phyloP scores from a whole-genome alignment of 2,888 invertebrate genomes.

The Hirtodrosophila alboralis region DNA sequence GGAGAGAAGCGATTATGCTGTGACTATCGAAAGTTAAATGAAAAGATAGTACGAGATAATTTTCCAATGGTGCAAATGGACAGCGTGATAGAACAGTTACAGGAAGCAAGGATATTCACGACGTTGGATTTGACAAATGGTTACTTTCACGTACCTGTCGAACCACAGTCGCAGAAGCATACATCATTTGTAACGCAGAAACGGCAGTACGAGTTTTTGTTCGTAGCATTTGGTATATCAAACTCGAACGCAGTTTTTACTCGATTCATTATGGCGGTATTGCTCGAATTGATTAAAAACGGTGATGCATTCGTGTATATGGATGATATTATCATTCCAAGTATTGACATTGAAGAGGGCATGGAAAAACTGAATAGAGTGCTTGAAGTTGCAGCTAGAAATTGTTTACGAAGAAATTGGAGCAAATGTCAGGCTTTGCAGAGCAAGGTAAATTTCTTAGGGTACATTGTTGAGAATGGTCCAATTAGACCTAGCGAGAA shows the following conservation, averaged over 20 bases:
- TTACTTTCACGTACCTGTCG: not conserved
- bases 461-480: too few relatives aligned
- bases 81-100: too few relatives aligned
- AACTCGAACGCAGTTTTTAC: slow-evolving; percentile 14
- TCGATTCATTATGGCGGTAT: slow-evolving; percentile 6
- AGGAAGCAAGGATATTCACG: too few relatives aligned
- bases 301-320: too few relatives aligned
- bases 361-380: not conserved
- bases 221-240: slow-evolving; percentile 7
- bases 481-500: too few relatives aligned
- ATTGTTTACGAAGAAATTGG: too few relatives aligned
- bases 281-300: slow-evolving; percentile 3
- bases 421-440: too few relatives aligned
- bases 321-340: too few relatives aligned
- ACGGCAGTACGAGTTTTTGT: slow-evolving; percentile 7
- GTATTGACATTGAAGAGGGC: slow-evolving; percentile 1
- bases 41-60: not conserved
- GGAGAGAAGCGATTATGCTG: not conserved
- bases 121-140: too few relatives aligned
- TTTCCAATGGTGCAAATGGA: too few relatives aligned
- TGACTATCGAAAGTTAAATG: too few relatives aligned
- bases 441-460: not conserved
- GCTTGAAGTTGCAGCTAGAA: too few relatives aligned
- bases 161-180: not conserved
- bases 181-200: slow-evolving; percentile 7